Evolutionary conservation across 1,140 invertebrate genomes (phyloP).

Genomic region (Protaetia brevitarsis): DNA sequence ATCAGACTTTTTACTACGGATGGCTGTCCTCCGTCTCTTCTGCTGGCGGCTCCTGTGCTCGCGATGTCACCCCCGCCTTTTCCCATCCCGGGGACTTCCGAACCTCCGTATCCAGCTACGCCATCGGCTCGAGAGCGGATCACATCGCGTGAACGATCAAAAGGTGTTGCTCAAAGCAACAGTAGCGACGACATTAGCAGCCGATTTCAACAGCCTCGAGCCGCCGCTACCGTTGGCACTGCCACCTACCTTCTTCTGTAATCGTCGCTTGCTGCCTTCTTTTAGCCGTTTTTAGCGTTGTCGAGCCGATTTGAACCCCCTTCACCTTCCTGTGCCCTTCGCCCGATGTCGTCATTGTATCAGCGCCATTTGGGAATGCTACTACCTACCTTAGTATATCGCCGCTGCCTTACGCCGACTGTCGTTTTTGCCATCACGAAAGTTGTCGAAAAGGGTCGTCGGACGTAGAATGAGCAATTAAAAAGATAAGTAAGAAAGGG

Average conservation of each 20-base stretch:
- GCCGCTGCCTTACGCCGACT: slow-evolving; percentile 21
- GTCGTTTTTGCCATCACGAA: slow-evolving; percentile 24
- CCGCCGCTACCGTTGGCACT: neutral
- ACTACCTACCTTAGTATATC: neutral
- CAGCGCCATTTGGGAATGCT: neutral
- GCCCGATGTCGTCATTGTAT: slow-evolving; percentile 2
- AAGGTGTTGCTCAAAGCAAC: slow-evolving; percentile 41
- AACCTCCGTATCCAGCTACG: slow-evolving; percentile 29
- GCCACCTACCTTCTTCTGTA: neutral
- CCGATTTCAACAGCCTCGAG: slow-evolving; percentile 9
- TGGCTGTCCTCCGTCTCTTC: slow-evolving; percentile 20
- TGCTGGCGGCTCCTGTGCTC: neutral
- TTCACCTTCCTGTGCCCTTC: neutral
- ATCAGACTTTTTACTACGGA: slow-evolving; percentile 50
- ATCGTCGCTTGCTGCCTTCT: neutral
- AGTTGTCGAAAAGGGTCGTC: slow-evolving; percentile 7
- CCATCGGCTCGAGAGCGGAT: slow-evolving; percentile 34
- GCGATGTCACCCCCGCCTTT: slow-evolving; percentile 28
- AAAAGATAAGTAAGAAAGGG: slow-evolving; percentile 31
- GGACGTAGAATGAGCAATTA: slow-evolving; percentile 29
- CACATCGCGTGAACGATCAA: slow-evolving; percentile 44
- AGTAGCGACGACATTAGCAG: slow-evolving; percentile 15
- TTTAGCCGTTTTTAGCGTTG: slow-evolving; percentile 9
- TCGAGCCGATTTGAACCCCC: neutral
- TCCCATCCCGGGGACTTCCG: neutral